These are phyloP conservation scores for Dione vanillae DNA, from an alignment of 2,888 invertebrate species.

Conservation along the genomic window DNA sequence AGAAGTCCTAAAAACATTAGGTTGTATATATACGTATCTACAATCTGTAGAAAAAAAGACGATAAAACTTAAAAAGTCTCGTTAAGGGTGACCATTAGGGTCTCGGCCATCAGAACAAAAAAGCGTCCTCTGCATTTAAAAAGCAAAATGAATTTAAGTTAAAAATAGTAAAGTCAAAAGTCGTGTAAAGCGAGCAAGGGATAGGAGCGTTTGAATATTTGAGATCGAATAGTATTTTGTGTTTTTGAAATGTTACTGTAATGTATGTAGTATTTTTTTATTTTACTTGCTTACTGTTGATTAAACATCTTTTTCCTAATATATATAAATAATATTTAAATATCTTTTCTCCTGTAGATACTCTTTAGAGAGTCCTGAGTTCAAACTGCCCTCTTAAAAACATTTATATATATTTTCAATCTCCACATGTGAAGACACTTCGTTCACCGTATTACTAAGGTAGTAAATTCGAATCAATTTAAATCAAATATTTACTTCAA, in stretches of 20 bases:
- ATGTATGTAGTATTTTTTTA: not conserved
- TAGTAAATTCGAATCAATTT: no score
- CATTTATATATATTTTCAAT: no score
- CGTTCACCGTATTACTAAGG: no score
- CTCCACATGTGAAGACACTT: no score
- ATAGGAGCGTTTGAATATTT: slow-evolving; percentile 9
- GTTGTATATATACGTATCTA: slow-evolving; percentile 43
- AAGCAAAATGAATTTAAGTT: slow-evolving; percentile 24
- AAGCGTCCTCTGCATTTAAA: slow-evolving; percentile 13
- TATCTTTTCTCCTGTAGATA: no score
- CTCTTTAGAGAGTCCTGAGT: no score
- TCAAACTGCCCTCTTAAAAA: no score
- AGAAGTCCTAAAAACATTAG: slow-evolving; percentile 48
- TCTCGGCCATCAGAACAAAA: slow-evolving; percentile 49
- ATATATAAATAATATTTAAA: no score
- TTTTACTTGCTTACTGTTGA: not conserved
- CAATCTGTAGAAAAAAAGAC: slow-evolving; percentile 47
- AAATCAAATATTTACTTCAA: no score
- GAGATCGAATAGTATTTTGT: not conserved
- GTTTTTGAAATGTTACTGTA: not conserved
- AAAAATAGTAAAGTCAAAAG: slow-evolving; percentile 17
- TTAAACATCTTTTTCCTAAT: not conserved
- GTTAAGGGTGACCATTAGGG: slow-evolving; percentile 49
- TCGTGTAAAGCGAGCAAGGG: not conserved
- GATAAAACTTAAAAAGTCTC: slow-evolving; percentile 46